A percentile compares a stretch with the other conserved stretches of the same genome.
Conservation (phyloP, 2,888 invertebrate species). For the Lagria hirta region DNA sequence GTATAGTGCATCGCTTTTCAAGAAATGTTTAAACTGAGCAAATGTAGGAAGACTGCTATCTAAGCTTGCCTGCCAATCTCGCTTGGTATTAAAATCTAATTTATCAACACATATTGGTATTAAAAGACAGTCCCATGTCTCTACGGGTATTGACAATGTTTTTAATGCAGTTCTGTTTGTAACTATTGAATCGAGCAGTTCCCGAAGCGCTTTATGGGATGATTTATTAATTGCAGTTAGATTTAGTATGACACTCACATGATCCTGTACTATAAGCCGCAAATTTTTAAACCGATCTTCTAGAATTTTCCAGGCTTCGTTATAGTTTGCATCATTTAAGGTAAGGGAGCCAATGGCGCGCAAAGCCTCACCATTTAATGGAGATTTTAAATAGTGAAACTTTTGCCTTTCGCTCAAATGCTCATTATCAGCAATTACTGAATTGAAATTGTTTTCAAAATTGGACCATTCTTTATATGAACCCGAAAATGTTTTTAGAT, state of each 20-base stretch:
- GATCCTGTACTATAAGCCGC: conserved; percentile 1
- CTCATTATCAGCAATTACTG: background rate
- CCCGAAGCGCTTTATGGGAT: background rate
- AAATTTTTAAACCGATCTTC: conserved; percentile 1
- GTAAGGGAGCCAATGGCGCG: background rate
- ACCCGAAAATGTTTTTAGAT: background rate
- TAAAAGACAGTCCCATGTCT: background rate
- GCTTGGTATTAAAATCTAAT: conserved; percentile 1
- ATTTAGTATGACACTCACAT: background rate
- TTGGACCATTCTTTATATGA: conserved; percentile 1
- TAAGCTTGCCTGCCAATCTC: background rate
- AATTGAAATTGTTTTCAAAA: conserved; percentile 2
- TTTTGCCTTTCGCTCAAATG: background rate
- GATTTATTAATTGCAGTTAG: background rate
- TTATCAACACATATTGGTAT: background rate
- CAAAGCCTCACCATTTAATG: background rate
- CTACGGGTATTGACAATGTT: background rate
- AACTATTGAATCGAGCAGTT: background rate
- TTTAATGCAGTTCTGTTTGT: background rate
- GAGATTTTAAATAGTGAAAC: background rate
- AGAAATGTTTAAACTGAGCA: background rate
- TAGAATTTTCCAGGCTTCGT: background rate
- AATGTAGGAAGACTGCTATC: background rate
- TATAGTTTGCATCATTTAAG: background rate
- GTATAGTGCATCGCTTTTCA: background rate